phyloP scores from a whole-genome alignment of 1,140 invertebrate species.

The Rhyacophila brunnea region DNA sequence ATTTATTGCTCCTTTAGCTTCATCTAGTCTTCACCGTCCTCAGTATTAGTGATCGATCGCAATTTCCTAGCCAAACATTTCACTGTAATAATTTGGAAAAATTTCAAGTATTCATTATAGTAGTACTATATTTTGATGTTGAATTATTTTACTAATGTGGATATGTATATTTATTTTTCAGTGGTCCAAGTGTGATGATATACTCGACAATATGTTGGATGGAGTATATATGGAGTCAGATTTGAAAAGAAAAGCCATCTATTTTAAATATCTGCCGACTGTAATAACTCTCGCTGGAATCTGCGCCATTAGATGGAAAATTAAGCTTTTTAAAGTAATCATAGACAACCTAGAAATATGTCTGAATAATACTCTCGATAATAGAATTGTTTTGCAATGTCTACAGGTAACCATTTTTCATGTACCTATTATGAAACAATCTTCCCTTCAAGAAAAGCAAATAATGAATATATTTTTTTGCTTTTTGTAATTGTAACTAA shows the following conservation, averaged over 20 bases:
- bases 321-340: conserved; percentile 22
- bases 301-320: conserved; percentile 29
- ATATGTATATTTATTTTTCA: conserved; percentile 14
- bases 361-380: conserved; percentile 5
- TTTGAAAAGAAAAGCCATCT: conserved; percentile 18
- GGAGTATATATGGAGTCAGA: conserved; percentile 14
- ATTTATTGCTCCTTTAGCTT: no score
- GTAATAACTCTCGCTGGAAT: conserved; percentile 23
- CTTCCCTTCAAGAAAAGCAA: no score
- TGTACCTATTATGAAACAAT: no score
- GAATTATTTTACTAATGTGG: no score
- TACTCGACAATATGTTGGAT: conserved; percentile 25
- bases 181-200: conserved; percentile 29
- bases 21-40: no score
- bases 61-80: no score
- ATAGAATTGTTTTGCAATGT: conserved; percentile 3
- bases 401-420: conserved; percentile 17
- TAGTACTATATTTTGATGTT: no score
- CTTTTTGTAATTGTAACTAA: no score
- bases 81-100: no score
- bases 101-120: no score
- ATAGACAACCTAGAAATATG: conserved; percentile 25
- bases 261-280: conserved; percentile 22
- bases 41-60: no score
- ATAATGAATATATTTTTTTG: no score